Conservation (phyloP, 1,140 invertebrate genomes). For the Chrysoperla carnea region DNA sequence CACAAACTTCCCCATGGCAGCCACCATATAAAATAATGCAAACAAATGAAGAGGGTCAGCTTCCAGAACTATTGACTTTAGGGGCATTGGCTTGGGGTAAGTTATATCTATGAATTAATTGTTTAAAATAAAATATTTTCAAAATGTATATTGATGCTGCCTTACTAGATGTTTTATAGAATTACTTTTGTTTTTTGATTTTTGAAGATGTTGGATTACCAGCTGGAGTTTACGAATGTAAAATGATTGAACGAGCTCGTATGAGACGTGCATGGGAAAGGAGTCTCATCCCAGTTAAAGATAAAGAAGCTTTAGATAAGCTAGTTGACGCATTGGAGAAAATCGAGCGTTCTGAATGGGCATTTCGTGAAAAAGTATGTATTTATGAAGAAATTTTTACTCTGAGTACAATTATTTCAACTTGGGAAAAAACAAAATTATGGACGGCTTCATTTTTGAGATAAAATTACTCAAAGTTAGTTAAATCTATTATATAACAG, state of each 20-base stretch:
- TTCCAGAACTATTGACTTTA: constrained; percentile 39
- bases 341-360: constrained; percentile 45
- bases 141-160: background rate
- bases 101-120: constrained; percentile 14
- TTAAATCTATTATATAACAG: no score
- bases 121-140: constrained; percentile 2
- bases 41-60: constrained; percentile 9
- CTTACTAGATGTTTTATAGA: no score
- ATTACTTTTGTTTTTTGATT: background rate
- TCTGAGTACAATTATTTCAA: no score
- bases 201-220: constrained; percentile 32
- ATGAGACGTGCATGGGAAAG: constrained; percentile 36
- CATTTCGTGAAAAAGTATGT: constrained; percentile 38
- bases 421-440: no score
- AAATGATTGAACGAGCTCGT: constrained; percentile 40
- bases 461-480: no score
- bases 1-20: constrained; percentile 62
- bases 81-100: constrained; percentile 40
- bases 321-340: constrained; percentile 34
- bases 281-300: constrained; percentile 27
- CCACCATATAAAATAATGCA: constrained; percentile 36
- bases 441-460: no score
- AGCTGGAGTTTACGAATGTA: constrained; percentile 39
- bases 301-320: constrained; percentile 27
- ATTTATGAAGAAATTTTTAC: no score